These are phyloP conservation scores for Leucoraja erinaceus DNA, from an alignment of 2,113 vertebrate species.

Conservation along the genomic window DNA sequence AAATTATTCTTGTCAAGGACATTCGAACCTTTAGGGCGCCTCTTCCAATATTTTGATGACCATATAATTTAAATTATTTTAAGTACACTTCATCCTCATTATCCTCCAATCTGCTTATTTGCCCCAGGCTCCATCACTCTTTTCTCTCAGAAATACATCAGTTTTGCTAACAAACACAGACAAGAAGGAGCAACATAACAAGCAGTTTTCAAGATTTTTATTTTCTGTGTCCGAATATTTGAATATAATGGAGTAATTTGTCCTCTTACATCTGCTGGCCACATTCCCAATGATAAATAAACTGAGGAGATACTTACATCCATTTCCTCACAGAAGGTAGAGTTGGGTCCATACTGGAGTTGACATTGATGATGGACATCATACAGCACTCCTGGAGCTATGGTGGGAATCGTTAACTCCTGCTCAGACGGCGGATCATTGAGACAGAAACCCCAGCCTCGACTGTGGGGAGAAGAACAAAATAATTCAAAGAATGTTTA, in stretches of 20 bases:
- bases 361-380: conserved; percentile 92
- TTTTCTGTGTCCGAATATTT: neutral
- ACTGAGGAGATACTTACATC: conserved; percentile 65
- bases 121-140: too few relatives aligned
- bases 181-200: neutral
- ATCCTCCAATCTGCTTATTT: too few relatives aligned
- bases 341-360: conserved; percentile 87
- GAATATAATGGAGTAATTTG: neutral
- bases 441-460: conserved; percentile 90
- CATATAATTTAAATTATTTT: neutral
- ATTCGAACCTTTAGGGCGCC: neutral
- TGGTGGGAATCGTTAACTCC: conserved; percentile 71
- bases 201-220: neutral
- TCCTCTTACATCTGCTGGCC: neutral
- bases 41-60: too few relatives aligned
- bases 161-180: too few relatives aligned
- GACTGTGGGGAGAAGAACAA: conserved; percentile 55
- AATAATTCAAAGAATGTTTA: neutral
- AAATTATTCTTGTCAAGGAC: neutral
- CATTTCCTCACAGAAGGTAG: conserved; percentile 84
- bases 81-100: neutral
- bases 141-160: too few relatives aligned
- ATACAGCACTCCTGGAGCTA: conserved; percentile 85
- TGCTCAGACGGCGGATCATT: conserved; percentile 86
- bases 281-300: neutral